Base-by-base conservation (phyloP, 2,888 invertebrate genomes). In the Parasteatoda lunata region DNA sequence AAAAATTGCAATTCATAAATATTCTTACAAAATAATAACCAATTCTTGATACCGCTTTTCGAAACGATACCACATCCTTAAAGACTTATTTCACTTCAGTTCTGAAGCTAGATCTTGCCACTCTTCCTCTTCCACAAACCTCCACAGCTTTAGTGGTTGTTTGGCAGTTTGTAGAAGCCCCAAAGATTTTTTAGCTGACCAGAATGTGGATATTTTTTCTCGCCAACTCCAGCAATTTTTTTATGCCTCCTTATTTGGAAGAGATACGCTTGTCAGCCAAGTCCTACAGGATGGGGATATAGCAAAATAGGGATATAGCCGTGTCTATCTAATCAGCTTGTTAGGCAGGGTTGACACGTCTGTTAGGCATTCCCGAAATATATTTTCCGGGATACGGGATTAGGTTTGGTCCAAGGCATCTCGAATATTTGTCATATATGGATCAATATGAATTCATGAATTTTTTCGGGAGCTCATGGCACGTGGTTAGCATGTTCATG, bases 311-410 rank as follows among this genome's bases (percentile, higher is more conserved):
- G 77, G 84, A 84, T 84, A 77, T 84, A 30, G 77, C 66, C 15
- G 77, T 65, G 15, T 45, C 59, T 48, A n/a, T 49, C 13, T 83
- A 83, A 84, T 77, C 77, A 84, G 84, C 84, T 84, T 84, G 77
- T 84, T 84, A 84, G 72, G 84, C 65, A 47, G 9, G 83, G 70
- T 71, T 83, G 79, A 54, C 47, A 30, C 54, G 54, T 15, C 8
- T 5, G 30, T 64, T 30, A 51, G 68, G 30, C 59, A 51, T 52
- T 59, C 66, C 30, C 71, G n/a, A 77, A 71, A 71, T 52, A 71
- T 11, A 71, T 65, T 72, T 65, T 51, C 30, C 54, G 66, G 68
- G 84, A 84, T 84, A 59, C 72, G 15, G 84, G 72, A 77, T 80
- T 80, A 80, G 66, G 80, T 13, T 52, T 66, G 49, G 79, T 48